Percentiles rank a stretch among this genome's conserved stretches.
These are phyloP conservation scores for Lepidotrigona ventralis DNA, from an alignment of 1,140 invertebrate species.

Conservation along the genomic window DNA sequence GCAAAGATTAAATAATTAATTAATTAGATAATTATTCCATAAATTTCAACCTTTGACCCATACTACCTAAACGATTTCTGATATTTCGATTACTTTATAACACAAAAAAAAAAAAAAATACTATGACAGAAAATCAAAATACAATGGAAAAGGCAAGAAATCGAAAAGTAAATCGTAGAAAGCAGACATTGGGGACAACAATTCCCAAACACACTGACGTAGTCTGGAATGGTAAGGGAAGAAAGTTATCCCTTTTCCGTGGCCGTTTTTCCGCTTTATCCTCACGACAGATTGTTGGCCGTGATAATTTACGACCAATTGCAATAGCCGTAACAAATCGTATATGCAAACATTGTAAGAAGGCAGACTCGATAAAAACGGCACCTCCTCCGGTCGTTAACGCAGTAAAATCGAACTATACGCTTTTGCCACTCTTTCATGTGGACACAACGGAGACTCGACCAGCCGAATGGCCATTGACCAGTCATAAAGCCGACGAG, in stretches of 20 bases:
- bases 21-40: too few relatives aligned
- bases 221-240: not conserved
- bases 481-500: constrained; percentile 58
- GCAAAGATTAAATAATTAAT: too few relatives aligned
- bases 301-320: constrained; percentile 72
- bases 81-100: too few relatives aligned
- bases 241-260: constrained; percentile 37
- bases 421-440: constrained; percentile 25
- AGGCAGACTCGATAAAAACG: constrained; percentile 73
- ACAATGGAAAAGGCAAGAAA: too few relatives aligned
- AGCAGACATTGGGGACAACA: too few relatives aligned
- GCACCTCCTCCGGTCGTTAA: constrained; percentile 51
- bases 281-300: not conserved
- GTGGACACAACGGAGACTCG: constrained; percentile 1
- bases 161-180: too few relatives aligned
- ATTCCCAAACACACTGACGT: too few relatives aligned
- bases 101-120: too few relatives aligned
- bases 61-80: too few relatives aligned
- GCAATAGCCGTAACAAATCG: constrained; percentile 77
- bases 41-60: too few relatives aligned
- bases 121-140: too few relatives aligned
- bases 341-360: constrained; percentile 76
- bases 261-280: not conserved
- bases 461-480: constrained; percentile 37
- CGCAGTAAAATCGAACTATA: constrained; percentile 76